These are phyloP conservation scores for Stigmatopora nigra DNA, from an alignment of 2,113 vertebrate genomes.

Conservation along the genomic window DNA sequence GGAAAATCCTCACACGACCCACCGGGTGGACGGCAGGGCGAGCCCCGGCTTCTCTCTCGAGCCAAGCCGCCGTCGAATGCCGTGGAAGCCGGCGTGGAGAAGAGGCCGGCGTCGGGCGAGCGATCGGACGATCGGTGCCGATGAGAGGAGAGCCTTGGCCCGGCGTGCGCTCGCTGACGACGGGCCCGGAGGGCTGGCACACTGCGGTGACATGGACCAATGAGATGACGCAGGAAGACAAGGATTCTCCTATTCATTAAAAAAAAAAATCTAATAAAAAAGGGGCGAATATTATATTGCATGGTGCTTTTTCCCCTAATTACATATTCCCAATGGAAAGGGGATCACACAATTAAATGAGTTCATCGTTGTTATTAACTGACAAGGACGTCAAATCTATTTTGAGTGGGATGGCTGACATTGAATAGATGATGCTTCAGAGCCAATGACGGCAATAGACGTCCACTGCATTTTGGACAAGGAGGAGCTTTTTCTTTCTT, in stretches of 20 bases:
- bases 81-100: slow-evolving; percentile 10
- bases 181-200: slow-evolving; percentile 33
- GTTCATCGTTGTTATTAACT: too few species aligned
- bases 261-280: not conserved
- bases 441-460: too few species aligned
- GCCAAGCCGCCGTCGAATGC: not conserved
- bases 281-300: too few species aligned
- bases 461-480: too few species aligned
- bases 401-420: too few species aligned
- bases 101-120: slow-evolving; percentile 5
- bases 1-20: slow-evolving; percentile 34
- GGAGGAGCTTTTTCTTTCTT: too few species aligned
- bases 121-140: slow-evolving; percentile 34
- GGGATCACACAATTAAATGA: too few species aligned
- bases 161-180: slow-evolving; percentile 20
- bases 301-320: too few species aligned
- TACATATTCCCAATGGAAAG: not conserved
- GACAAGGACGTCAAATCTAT: too few species aligned
- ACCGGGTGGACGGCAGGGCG: too few species aligned
- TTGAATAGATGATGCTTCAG: too few species aligned
- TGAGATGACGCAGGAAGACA: slow-evolving; percentile 51
- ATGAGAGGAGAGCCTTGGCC: slow-evolving; percentile 19
- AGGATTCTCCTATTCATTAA: slow-evolving; percentile 55
- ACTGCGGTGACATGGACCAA: slow-evolving; percentile 55
- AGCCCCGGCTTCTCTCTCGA: slow-evolving; percentile 29